Conservation (phyloP, 1,140 invertebrate genomes). For the Wasmannia auropunctata region DNA sequence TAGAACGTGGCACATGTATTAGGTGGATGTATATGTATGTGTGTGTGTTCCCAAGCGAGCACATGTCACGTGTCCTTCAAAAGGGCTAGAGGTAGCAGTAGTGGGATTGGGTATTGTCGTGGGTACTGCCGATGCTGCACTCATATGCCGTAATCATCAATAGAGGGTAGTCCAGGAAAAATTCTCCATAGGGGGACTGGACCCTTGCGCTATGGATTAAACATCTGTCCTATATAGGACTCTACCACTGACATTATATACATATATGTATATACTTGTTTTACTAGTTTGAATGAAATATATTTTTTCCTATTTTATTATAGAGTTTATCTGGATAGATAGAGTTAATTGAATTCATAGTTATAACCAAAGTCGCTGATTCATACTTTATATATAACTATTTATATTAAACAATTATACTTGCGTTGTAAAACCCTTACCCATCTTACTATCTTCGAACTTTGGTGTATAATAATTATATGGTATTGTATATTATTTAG, state of each 20-base stretch:
- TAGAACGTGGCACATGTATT: background rate
- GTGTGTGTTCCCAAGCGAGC: slow-evolving; percentile 3
- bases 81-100: slow-evolving; percentile 43
- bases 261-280: slow-evolving; percentile 7
- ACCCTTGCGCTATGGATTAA: slow-evolving; percentile 81
- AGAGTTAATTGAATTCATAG: background rate
- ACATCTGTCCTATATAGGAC: slow-evolving; percentile 81
- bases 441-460: background rate
- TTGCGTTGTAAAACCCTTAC: background rate
- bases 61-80: slow-evolving; percentile 67
- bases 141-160: slow-evolving; percentile 39
- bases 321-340: background rate
- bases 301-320: background rate
- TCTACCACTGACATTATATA: slow-evolving; percentile 66
- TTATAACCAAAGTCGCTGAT: background rate
- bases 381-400: background rate
- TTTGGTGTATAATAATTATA: background rate
- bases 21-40: background rate
- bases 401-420: background rate
- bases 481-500: no score
- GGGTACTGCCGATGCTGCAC: slow-evolving; percentile 19
- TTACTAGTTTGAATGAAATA: slow-evolving; percentile 11
- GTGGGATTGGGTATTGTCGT: slow-evolving; percentile 55
- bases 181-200: slow-evolving; percentile 81
- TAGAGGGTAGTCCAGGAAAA: slow-evolving; percentile 79